phyloP scores from a whole-genome alignment of 2,113 vertebrate genomes.

The Lepisosteus oculatus region DNA sequence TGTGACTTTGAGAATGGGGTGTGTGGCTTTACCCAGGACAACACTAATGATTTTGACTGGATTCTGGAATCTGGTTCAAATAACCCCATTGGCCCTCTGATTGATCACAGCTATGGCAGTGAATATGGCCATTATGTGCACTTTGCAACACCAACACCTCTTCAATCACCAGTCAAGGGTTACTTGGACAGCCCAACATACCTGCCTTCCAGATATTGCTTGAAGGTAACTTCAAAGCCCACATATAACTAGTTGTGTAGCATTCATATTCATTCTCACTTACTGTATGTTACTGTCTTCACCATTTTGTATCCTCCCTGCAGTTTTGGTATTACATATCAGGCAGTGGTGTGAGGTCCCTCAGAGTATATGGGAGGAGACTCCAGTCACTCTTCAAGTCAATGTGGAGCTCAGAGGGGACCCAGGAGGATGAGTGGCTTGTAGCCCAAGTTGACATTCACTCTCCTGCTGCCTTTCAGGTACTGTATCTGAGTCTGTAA shows the following conservation, averaged over 20 bases:
- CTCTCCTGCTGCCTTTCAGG: slow-evolving; percentile 2
- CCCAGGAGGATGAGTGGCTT: slow-evolving; percentile 5
- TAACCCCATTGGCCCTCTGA: too few relatives aligned
- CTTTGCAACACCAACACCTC: too few relatives aligned
- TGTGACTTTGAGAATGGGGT: too few relatives aligned
- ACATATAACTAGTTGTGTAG: neutral
- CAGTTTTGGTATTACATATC: slow-evolving; percentile 7
- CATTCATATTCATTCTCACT: neutral
- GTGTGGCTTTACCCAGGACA: too few relatives aligned
- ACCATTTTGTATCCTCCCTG: neutral
- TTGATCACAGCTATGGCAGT: too few relatives aligned
- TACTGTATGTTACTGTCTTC: neutral
- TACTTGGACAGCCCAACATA: too few relatives aligned
- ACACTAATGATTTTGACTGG: too few relatives aligned
- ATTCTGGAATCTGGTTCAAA: too few relatives aligned
- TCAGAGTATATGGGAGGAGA: slow-evolving; percentile 2
- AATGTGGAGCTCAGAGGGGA: slow-evolving; percentile 6
- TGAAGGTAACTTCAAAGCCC: neutral
- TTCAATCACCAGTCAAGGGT: too few relatives aligned
- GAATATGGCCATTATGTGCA: too few relatives aligned
- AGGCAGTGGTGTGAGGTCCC: neutral
- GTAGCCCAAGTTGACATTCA: neutral
- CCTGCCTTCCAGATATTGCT: neutral
- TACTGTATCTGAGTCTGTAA: neutral
- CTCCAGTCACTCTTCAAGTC: neutral